A percentile compares a stretch with the other conserved stretches of the same genome.
Conservation (phyloP, 2,888 invertebrate species). For the Nephrocerus scutellatus region DNA sequence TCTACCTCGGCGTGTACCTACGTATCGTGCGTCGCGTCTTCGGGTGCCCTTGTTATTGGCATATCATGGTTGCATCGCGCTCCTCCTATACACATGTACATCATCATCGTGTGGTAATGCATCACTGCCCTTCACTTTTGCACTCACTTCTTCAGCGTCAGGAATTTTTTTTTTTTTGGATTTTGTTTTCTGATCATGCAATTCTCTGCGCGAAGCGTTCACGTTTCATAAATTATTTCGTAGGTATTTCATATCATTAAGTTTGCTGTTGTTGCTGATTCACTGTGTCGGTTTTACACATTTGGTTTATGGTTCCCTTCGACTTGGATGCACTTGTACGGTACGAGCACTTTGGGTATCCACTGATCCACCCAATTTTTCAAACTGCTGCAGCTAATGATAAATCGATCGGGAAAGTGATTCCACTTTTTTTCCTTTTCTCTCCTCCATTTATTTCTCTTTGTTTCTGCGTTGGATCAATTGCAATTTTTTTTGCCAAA, state of each 20-base stretch:
- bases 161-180: constrained; percentile 1
- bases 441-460: no score
- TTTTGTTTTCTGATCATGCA: constrained; percentile 18
- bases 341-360: no score
- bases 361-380: constrained; percentile 9
- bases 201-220: constrained; percentile 4
- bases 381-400: constrained; percentile 13
- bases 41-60: constrained; percentile 23
- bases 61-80: no score
- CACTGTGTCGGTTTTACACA: constrained; percentile 1
- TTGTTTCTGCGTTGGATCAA: no score
- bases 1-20: not conserved
- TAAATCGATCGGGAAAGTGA: constrained; percentile 23
- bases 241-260: constrained; percentile 42
- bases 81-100: no score
- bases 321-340: no score
- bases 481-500: no score
- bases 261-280: constrained; percentile 8
- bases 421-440: no score
- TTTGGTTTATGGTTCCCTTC: not conserved
- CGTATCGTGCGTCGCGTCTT: constrained; percentile 11
- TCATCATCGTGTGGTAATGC: constrained; percentile 19
- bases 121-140: constrained; percentile 37
- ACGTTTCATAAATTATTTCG: constrained; percentile 40
- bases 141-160: constrained; percentile 20